Evolutionary conservation across 1,140 invertebrate species (phyloP).

Genomic region (Drosophila bipectinata): DNA sequence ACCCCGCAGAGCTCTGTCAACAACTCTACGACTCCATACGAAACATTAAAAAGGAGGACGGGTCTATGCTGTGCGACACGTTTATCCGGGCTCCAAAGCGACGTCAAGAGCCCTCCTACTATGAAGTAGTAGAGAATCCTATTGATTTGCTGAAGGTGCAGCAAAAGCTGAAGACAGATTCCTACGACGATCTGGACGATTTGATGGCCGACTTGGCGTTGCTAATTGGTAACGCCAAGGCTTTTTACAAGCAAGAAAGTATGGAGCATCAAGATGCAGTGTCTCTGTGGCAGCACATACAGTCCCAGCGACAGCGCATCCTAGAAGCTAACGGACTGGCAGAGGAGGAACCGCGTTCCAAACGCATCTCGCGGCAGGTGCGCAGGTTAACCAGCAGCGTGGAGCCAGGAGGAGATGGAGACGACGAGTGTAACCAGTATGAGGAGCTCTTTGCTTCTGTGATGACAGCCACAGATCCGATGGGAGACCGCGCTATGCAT

Average conservation of each 20-base stretch:
- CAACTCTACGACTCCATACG: conserved; percentile 96
- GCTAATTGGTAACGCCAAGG: conserved; percentile 95
- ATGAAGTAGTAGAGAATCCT: conserved; percentile 95
- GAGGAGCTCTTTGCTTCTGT: conserved; percentile 94
- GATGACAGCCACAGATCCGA: conserved; percentile 90
- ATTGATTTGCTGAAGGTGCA: conserved; percentile 96
- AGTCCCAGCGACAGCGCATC: conserved; percentile 85
- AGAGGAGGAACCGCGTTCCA: conserved; percentile 75
- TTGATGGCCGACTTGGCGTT: conserved; percentile 94
- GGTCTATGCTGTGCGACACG: conserved; percentile 94
- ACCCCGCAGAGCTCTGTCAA: conserved; percentile 92
- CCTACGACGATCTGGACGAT: conserved; percentile 95
- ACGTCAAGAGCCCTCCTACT: conserved; percentile 94
- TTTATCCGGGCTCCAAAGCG: conserved; percentile 97
- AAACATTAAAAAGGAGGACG: conserved; percentile 96
- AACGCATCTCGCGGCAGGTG: conserved; percentile 65
- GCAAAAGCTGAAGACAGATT: conserved; percentile 98
- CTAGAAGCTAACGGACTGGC: conserved; percentile 81
- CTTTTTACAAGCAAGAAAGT: conserved; percentile 95
- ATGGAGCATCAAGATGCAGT: conserved; percentile 96
- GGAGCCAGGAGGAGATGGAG: conserved; percentile 85
- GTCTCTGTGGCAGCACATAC: conserved; percentile 94
- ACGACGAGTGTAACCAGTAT: conserved; percentile 88
- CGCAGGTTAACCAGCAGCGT: conserved; percentile 80
- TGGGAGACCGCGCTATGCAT: conserved; percentile 92